A percentile compares a stretch with the other conserved stretches of the same genome.
These are phyloP conservation scores for Drosophila anomelani DNA, from an alignment of 2,888 invertebrate species.

Conservation along the genomic window DNA sequence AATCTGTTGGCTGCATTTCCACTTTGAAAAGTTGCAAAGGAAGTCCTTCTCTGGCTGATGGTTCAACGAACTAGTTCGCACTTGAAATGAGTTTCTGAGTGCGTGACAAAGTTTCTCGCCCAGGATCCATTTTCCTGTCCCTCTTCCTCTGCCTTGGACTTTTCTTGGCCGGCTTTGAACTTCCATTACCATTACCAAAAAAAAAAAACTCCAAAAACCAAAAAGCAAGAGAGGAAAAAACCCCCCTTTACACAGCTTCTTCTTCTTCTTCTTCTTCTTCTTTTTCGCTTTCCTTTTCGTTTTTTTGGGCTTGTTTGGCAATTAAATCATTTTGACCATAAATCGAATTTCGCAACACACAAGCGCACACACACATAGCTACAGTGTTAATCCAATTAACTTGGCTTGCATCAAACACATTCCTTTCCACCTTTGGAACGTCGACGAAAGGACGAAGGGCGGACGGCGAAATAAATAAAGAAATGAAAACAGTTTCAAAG, in stretches of 20 bases:
- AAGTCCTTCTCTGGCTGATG: slow-evolving; percentile 9
- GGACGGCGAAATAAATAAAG: slow-evolving; percentile 34
- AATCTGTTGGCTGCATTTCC: slow-evolving; percentile 1
- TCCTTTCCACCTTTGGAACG: slow-evolving; percentile 56
- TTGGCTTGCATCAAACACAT: slow-evolving; percentile 70
- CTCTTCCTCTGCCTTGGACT: slow-evolving; percentile 3
- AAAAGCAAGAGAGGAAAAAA: slow-evolving; percentile 3
- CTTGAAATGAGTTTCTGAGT: slow-evolving; percentile 42
- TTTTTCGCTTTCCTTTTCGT: slow-evolving; percentile 11
- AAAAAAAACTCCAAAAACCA: slow-evolving; percentile 19
- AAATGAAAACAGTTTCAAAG: slow-evolving; percentile 74
- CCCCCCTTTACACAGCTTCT: slow-evolving; percentile 8
- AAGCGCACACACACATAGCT: slow-evolving; percentile 11
- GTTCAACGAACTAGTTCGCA: slow-evolving; percentile 29
- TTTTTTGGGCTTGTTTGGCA: slow-evolving; percentile 61
- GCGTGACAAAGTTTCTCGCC: slow-evolving; percentile 34
- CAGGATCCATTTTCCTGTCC: slow-evolving; percentile 15
- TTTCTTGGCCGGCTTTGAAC: slow-evolving; percentile 24
- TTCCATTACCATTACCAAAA: slow-evolving; percentile 30
- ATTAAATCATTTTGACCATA: slow-evolving; percentile 75
- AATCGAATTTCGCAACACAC: slow-evolving; percentile 63
- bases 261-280: slow-evolving; percentile 4
- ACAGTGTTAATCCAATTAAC: slow-evolving; percentile 75
- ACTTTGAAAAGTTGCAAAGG: neutral
- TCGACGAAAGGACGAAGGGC: neutral